These are phyloP conservation scores for Acrocyrtus sp. DNA, from an alignment of 2,888 invertebrate genomes.

Conservation along the genomic window DNA sequence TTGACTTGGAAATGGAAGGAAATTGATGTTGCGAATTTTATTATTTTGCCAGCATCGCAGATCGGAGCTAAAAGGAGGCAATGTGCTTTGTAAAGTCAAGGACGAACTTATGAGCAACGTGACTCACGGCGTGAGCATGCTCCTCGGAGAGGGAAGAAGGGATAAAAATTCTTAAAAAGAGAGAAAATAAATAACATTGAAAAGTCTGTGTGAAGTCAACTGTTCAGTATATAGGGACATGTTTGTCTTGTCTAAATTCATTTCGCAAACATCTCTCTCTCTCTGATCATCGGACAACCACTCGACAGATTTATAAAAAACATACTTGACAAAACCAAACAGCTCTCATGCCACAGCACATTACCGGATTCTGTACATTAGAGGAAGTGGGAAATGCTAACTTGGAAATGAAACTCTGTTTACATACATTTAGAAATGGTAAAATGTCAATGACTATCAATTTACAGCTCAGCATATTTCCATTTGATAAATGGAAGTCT, in stretches of 20 bases:
- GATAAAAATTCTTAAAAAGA: background rate
- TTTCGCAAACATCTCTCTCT: background rate
- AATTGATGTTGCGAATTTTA: too few species aligned
- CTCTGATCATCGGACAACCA: too few species aligned
- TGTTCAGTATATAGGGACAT: background rate
- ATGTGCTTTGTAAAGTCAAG: background rate
- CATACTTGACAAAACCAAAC: background rate
- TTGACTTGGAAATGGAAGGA: too few species aligned
- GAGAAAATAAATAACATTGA: too few species aligned
- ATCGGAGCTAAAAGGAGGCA: background rate
- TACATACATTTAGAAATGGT: background rate
- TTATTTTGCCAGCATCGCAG: too few species aligned
- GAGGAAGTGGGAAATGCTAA: background rate
- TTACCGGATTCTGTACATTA: too few species aligned
- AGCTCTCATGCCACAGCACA: too few species aligned
- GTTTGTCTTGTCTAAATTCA: background rate
- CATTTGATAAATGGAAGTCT: background rate
- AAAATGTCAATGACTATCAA: slow-evolving; percentile 25
- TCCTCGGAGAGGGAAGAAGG: too few species aligned
- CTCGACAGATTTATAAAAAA: too few species aligned
- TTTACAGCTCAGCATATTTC: slow-evolving; percentile 27
- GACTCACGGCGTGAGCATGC: background rate
- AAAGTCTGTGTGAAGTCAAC: too few species aligned
- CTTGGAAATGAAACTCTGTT: background rate
- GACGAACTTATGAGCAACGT: background rate